Conservation (phyloP, 2,888 invertebrate genomes). For the Microplitis manilae region DNA sequence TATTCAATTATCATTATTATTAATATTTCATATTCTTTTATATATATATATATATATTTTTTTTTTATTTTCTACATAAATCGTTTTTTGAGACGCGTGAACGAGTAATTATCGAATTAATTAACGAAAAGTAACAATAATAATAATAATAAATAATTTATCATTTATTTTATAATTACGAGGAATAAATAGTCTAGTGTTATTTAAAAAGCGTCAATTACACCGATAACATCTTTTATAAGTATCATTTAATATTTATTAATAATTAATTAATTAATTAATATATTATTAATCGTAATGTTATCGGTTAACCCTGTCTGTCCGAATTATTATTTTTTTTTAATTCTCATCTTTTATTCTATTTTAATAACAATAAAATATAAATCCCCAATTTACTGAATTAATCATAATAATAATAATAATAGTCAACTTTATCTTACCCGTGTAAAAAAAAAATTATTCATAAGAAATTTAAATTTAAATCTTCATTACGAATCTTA, state of each 20-base stretch:
- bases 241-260: conserved; percentile 24
- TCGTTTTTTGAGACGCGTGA: conserved; percentile 13
- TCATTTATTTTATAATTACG: background rate
- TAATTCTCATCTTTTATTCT: conserved; percentile 16
- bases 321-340: conserved; percentile 47
- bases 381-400: background rate
- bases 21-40: background rate
- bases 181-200: conserved; percentile 12
- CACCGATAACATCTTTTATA: conserved; percentile 38
- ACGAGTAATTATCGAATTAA: conserved; percentile 24
- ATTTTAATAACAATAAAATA: conserved; percentile 5
- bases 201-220: conserved; percentile 23
- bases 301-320: conserved; percentile 50
- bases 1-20: conserved; percentile 3
- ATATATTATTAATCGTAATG: conserved; percentile 10
- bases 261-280: conserved; percentile 12
- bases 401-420: conserved; percentile 11
- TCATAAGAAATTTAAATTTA: no score
- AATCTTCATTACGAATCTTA: no score
- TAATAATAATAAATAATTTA: no score
- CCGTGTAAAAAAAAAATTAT: no score
- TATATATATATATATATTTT: background rate
- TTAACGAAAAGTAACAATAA: background rate
- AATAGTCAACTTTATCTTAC: no score
- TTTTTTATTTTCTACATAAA: background rate